These are phyloP conservation scores for Sycophaga agraensis DNA, from an alignment of 1,140 invertebrate genomes.

Conservation along the genomic window DNA sequence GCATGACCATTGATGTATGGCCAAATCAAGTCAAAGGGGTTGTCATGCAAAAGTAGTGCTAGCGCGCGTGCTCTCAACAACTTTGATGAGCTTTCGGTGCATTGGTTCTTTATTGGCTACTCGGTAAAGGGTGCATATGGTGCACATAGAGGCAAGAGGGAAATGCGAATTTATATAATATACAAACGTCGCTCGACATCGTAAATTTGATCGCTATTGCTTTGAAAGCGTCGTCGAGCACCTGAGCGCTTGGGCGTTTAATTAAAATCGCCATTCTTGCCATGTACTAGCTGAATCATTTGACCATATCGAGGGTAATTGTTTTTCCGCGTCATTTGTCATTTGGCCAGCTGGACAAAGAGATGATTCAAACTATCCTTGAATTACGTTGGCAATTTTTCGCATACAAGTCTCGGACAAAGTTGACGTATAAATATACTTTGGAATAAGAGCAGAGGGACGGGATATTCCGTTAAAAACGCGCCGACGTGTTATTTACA, in stretches of 20 bases:
- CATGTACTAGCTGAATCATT: neutral
- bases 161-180: no score
- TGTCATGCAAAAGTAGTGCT: neutral
- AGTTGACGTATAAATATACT: no score
- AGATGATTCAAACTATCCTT: no score
- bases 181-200: neutral
- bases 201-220: neutral
- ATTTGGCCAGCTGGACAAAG: no score
- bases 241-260: neutral
- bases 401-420: no score
- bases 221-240: neutral
- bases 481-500: no score
- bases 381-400: no score
- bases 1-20: neutral
- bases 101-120: neutral
- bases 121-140: neutral
- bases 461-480: no score
- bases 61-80: neutral
- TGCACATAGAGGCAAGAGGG: neutral
- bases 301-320: no score
- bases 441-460: no score
- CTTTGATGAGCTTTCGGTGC: constrained; percentile 1
- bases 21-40: constrained; percentile 3
- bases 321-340: no score
- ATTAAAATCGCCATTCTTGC: no score